Percentiles rank a stretch among this genome's conserved stretches.
phyloP scores from a whole-genome alignment of 2,797 vertebrate species.

The Anomalospiza imberbis region DNA sequence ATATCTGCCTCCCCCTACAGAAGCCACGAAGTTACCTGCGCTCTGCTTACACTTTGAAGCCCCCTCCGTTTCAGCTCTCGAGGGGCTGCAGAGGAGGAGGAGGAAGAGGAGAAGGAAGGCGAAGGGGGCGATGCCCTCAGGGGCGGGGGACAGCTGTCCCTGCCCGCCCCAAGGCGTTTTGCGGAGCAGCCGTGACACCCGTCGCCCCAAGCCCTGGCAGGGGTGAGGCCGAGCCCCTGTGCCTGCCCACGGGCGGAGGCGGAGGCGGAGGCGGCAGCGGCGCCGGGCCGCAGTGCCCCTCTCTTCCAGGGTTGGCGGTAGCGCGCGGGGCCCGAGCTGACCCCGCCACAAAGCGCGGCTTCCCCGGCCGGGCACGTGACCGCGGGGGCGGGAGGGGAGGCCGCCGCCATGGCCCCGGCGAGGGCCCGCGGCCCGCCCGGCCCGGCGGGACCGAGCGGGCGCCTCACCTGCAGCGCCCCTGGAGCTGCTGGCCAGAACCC shows the following conservation, averaged over 20 bases:
- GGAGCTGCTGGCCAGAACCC: background rate
- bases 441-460: too few species aligned
- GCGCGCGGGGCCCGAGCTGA: constrained; percentile 79
- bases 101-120: too few species aligned
- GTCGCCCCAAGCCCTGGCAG: rapidly evolving
- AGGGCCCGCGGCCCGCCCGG: too few species aligned
- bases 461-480: rapidly evolving
- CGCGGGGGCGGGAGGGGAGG: background rate
- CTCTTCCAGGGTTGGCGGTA: constrained; percentile 80
- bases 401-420: background rate
- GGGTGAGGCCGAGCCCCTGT: background rate
- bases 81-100: background rate
- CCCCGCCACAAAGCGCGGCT: constrained; percentile 90
- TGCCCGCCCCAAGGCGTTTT: background rate
- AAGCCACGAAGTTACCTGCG: background rate
- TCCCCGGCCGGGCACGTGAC: constrained; percentile 6
- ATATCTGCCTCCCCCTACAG: background rate
- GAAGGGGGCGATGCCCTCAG: too few species aligned
- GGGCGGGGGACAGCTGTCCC: rapidly evolving
- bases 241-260: background rate
- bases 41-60: background rate
- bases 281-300: constrained; percentile 57
- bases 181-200: background rate
- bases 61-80: background rate
- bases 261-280: background rate